Evolutionary conservation across 2,797 vertebrate species (phyloP), one percentile per base, ranked within the genome.

Genomic region (Nannoperca obscura): DNA sequence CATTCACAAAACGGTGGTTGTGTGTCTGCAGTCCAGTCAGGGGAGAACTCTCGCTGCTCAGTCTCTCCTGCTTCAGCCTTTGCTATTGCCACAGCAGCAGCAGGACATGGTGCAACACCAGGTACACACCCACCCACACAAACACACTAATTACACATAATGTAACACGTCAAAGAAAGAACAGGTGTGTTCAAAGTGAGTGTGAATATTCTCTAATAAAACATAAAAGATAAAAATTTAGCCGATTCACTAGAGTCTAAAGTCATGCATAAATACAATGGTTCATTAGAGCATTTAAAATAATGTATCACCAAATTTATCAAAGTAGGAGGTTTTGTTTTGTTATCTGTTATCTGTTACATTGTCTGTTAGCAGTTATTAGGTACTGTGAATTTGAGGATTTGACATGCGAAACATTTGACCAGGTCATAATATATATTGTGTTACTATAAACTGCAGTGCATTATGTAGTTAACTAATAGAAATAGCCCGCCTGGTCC

Each of bases 21-120:
- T 88, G 57, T 73, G 64, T 75, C 44, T 91, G 73, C 92, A 99
- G 98, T 95, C 81, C 97, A 97, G 89, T 93, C 94, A 36, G 92
- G 95, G 42, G 98, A 99, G 86, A 97, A 94, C 87, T 92, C 95
- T 32, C 97, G 97, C 87, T 98, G 97, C 82, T 94, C 97, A 0
- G 97, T 99, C 78, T 99, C 98, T 24, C 98, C 98, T 54, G 97
- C 97, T 36, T 99, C 98, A 78, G 98, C 98, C 3, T 99, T 99
- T 74, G 98, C 98, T 49, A 99, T 99, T 19, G 98, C 98, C 83
- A 99, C 98, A 10, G 98, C 98, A 49, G 98, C 97, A 75, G 98
- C 98, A 5, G 97, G 98, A 74, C 98, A 99, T 0, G 96, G 96
- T 69, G 96, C 97, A 78, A 96, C 97, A 1, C 96, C 97, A 94